Conservation (phyloP, 2,888 invertebrate genomes). For the Myopa testacea region DNA sequence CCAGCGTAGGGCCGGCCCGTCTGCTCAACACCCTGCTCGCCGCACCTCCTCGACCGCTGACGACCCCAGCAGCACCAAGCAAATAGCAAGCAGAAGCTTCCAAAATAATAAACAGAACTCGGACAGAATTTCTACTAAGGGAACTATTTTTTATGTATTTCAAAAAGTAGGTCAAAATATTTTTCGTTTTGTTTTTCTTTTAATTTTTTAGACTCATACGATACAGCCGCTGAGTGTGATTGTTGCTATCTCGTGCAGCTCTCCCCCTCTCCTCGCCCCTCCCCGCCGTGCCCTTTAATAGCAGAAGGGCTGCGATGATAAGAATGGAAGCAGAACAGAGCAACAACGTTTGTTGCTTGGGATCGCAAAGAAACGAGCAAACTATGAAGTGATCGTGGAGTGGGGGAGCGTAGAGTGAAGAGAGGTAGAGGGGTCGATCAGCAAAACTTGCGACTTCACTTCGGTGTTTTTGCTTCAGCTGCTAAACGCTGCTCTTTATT, state of each 20-base stretch:
- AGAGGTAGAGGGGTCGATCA: not conserved
- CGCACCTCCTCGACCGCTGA: not conserved
- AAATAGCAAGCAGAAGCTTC: not conserved
- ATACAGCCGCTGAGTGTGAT: constrained; percentile 12
- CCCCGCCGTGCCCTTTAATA: not conserved
- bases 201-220: not conserved
- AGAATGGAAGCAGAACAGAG: not conserved
- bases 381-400: not conserved
- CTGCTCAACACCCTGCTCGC: not conserved
- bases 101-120: constrained; percentile 4
- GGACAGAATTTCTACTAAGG: not conserved
- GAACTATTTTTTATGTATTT: constrained; percentile 7
- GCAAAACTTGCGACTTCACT: not conserved
- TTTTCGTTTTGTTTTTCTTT: not conserved
- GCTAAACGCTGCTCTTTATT: not conserved
- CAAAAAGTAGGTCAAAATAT: constrained; percentile 10
- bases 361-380: not conserved
- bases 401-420: not conserved
- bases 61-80: not conserved
- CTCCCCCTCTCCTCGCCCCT: not conserved
- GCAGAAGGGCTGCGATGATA: constrained; percentile 28
- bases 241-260: not conserved
- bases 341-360: not conserved
- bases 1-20: not conserved
- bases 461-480: not conserved